These are phyloP conservation scores for Pristionchus arcanus DNA, from an alignment of 2,888 invertebrate genomes.

Conservation along the genomic window DNA sequence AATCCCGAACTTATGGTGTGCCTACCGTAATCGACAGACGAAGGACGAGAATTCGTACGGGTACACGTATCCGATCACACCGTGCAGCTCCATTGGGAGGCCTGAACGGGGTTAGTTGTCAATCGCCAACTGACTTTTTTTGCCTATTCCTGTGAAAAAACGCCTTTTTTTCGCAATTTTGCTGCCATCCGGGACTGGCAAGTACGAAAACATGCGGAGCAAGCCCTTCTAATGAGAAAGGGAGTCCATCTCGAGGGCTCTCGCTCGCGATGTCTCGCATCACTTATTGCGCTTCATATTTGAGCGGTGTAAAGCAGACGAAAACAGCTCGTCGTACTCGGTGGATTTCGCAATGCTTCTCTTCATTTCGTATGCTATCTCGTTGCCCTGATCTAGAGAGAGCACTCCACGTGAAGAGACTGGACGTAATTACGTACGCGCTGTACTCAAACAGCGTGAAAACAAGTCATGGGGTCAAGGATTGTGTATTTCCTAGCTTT, in stretches of 20 bases:
- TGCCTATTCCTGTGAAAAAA: not conserved
- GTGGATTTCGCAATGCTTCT: no score
- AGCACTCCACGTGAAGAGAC: no score
- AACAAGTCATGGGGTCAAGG: conserved; percentile 4
- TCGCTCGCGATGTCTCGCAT: not conserved
- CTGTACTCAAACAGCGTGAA: not conserved
- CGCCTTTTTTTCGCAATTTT: not conserved
- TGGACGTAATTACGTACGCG: not conserved
- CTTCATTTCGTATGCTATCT: no score
- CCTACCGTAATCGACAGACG: conserved; percentile 69
- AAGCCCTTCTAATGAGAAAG: not conserved
- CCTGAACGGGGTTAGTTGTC: conserved; percentile 61
- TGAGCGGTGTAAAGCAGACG: not conserved
- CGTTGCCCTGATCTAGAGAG: no score
- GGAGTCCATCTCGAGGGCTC: not conserved
- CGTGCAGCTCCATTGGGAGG: conserved; percentile 77
- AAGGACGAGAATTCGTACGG: conserved; percentile 74
- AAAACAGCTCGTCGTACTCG: not conserved
- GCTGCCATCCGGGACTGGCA: not conserved
- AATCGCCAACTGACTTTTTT: not conserved
- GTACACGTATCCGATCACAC: conserved; percentile 72
- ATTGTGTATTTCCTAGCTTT: not conserved
- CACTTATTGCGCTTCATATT: conserved; percentile 4
- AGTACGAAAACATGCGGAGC: not conserved
- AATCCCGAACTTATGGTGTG: not conserved